Conservation (phyloP, 2,888 invertebrate genomes). For the Ectemnius lituratus region DNA sequence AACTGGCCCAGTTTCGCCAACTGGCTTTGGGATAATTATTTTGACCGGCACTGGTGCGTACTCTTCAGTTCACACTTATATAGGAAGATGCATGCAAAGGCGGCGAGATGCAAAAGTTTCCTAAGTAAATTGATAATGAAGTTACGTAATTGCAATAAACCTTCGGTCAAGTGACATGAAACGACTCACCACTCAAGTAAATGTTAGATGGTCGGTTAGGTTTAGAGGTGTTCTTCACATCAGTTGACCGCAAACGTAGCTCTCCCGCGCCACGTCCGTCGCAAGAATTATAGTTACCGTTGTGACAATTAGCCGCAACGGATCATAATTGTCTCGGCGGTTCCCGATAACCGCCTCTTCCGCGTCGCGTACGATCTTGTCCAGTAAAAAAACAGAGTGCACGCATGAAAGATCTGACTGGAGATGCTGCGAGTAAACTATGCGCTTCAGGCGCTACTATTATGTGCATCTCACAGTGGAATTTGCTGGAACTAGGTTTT, state of each 20-base stretch:
- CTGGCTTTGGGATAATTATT: neutral
- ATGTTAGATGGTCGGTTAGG: too few relatives aligned
- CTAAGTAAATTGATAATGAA: neutral
- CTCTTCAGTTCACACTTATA: neutral
- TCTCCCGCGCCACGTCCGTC: neutral
- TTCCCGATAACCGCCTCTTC: too few relatives aligned
- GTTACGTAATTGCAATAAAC: too few relatives aligned
- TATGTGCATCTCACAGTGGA: too few relatives aligned
- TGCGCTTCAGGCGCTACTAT: too few relatives aligned
- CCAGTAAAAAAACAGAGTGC: neutral
- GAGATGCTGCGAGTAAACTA: too few relatives aligned
- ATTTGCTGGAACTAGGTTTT: too few relatives aligned
- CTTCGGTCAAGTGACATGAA: too few relatives aligned
- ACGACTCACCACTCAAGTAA: neutral
- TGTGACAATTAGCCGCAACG: conserved; percentile 27
- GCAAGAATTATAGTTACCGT: conserved; percentile 24
- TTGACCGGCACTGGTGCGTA: neutral
- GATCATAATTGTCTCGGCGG: conserved; percentile 23
- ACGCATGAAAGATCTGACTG: too few relatives aligned
- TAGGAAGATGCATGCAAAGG: too few relatives aligned
- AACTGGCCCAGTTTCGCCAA: conserved; percentile 7
- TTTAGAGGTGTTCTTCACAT: too few relatives aligned
- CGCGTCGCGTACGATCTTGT: neutral
- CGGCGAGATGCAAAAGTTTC: neutral
- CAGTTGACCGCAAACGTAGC: too few relatives aligned